Conservation (phyloP, 2,888 invertebrate species). For the Sylvicola cinctus region DNA sequence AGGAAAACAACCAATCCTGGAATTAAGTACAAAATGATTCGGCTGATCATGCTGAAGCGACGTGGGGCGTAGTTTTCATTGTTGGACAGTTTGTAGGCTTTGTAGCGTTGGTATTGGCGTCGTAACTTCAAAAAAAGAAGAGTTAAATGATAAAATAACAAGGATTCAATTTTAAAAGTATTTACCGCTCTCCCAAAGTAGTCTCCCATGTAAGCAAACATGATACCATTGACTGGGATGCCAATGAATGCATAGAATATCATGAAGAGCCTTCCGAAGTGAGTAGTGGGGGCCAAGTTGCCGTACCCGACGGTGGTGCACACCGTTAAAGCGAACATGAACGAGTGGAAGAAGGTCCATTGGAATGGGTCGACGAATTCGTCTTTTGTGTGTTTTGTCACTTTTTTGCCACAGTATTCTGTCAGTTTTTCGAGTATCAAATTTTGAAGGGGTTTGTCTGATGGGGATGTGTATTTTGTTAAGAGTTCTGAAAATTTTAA, state of each 20-base stretch:
- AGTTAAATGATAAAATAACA: background rate
- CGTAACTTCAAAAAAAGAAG: constrained; percentile 12
- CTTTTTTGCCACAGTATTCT: constrained; percentile 54
- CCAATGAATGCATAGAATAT: constrained; percentile 75
- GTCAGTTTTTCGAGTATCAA: constrained; percentile 31
- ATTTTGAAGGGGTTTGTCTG: constrained; percentile 16
- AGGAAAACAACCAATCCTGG: constrained; percentile 78
- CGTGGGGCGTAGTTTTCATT: constrained; percentile 40
- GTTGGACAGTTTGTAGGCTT: constrained; percentile 39
- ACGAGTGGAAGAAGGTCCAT: constrained; percentile 83
- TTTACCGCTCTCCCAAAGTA: constrained; percentile 62
- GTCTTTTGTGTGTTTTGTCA: constrained; percentile 40
- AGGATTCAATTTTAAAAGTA: constrained; percentile 7
- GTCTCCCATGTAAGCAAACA: constrained; percentile 62
- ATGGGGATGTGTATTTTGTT: constrained; percentile 15
- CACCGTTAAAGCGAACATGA: constrained; percentile 80
- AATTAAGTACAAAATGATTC: constrained; percentile 65
- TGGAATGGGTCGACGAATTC: constrained; percentile 37
- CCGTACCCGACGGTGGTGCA: constrained; percentile 87
- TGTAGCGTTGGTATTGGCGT: constrained; percentile 58
- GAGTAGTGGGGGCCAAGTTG: constrained; percentile 68
- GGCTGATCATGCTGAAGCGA: constrained; percentile 52
- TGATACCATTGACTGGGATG: constrained; percentile 29
- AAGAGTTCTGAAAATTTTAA: constrained; percentile 19
- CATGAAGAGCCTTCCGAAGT: constrained; percentile 61